A percentile compares a stretch with the other conserved stretches of the same genome.
Conservation (phyloP, 2,888 invertebrate species). For the Drosophila niveifrons region DNA sequence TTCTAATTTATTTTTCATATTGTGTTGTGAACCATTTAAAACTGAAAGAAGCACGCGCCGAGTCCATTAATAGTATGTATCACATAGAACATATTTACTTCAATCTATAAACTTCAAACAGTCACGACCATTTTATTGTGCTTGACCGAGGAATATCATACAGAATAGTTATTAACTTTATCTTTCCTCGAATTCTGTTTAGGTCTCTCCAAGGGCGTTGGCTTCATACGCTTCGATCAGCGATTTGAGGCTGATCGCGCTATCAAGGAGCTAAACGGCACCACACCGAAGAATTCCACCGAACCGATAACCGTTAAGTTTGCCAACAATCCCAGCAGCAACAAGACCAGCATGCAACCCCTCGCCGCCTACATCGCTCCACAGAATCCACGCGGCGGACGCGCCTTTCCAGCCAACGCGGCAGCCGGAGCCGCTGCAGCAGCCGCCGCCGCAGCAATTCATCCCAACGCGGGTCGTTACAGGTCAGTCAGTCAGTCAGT, state of each 20-base stretch:
- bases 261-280: constrained; percentile 95
- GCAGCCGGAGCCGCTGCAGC: constrained; percentile 84
- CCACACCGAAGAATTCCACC: constrained; percentile 94
- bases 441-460: constrained; percentile 85
- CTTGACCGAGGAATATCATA: constrained; percentile 1
- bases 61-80: constrained; percentile 47
- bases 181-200: not conserved
- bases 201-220: constrained; percentile 97
- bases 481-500: too few relatives aligned
- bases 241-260: constrained; percentile 96
- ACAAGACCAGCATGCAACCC: constrained; percentile 92
- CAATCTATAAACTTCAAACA: not conserved
- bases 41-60: constrained; percentile 35
- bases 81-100: constrained; percentile 13
- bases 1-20: constrained; percentile 23
- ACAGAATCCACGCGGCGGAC: constrained; percentile 88
- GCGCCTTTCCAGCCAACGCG: constrained; percentile 92
- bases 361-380: constrained; percentile 93
- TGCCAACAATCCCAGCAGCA: constrained; percentile 96
- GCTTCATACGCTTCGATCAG: constrained; percentile 97
- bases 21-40: constrained; percentile 15
- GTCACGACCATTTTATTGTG: not conserved
- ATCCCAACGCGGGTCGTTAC: constrained; percentile 85
- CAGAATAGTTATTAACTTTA: not conserved
- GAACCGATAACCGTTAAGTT: constrained; percentile 98